A percentile compares a stretch with the other conserved stretches of the same genome.
These are phyloP conservation scores for Tetanocera ferruginea DNA, from an alignment of 2,888 invertebrate genomes.

Conservation along the genomic window DNA sequence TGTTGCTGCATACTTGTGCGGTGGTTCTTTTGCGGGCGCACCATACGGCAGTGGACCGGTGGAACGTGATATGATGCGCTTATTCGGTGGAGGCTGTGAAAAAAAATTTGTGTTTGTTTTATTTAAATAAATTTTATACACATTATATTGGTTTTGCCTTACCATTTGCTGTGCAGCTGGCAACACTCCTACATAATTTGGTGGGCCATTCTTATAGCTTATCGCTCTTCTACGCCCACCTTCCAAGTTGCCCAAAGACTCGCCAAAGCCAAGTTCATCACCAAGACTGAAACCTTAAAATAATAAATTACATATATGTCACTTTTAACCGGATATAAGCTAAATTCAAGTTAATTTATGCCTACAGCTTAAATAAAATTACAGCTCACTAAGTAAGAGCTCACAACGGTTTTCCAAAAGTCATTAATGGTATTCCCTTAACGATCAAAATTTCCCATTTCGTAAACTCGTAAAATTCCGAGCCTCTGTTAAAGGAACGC, in stretches of 20 bases:
- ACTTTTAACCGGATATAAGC: constrained; percentile 18
- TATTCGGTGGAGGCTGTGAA: constrained; percentile 53
- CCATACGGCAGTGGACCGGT: constrained; percentile 52
- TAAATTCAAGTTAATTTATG: neutral
- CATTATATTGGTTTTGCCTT: constrained; percentile 27
- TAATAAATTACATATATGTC: constrained; percentile 44
- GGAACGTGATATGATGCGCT: constrained; percentile 61
- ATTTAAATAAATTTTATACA: neutral
- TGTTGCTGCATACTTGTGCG: constrained; percentile 37
- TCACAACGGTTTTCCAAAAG: constrained; percentile 5
- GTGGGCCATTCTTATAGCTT: constrained; percentile 72
- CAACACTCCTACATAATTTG: constrained; percentile 66
- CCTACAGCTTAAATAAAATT: neutral
- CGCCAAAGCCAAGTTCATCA: constrained; percentile 87
- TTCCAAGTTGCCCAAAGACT: constrained; percentile 85
- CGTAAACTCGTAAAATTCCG: too few relatives aligned
- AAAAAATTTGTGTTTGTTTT: neutral
- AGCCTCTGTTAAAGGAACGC: too few relatives aligned
- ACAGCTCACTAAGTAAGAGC: neutral
- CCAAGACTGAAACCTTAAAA: constrained; percentile 84
- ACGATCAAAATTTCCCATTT: too few relatives aligned
- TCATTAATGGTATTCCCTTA: too few relatives aligned
- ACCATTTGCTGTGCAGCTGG: constrained; percentile 59
- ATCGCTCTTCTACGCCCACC: constrained; percentile 79
- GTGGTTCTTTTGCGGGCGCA: constrained; percentile 37